Base-by-base conservation (phyloP, 2,113 vertebrate genomes). In the Cottus gobio region DNA sequence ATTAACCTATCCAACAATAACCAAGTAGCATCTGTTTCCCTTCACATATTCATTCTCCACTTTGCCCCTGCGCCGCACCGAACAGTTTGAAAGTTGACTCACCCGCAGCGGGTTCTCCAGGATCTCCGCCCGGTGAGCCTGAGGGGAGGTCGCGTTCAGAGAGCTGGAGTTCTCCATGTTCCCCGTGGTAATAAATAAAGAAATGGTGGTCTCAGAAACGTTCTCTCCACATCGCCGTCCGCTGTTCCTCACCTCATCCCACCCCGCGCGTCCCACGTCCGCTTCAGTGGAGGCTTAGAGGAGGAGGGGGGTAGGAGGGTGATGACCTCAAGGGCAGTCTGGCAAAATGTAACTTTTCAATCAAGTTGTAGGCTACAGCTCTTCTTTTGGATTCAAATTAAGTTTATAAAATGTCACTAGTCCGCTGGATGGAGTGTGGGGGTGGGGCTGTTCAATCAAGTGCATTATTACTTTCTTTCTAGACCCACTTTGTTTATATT, bases 71-170 rank as follows among this genome's bases (percentile, higher is more conserved):
- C n/a, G n/a, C 4, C 34, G 34, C 4, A 48, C 1, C 34, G 13
- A 22, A 64, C 36, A 64, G 16, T 5, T 3, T 12, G 10, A 39
- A 22, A 56, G 7, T 50, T 1, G 39, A 78, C 84, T 75, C 58
- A 93, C 92, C 90, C 57, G 88, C 1, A 94, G 80, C 1, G 92
- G 89, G 36, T 90, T 92, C 34, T 93, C 88, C 77, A 91, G 39
- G 48, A 89, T 58, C 34, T 91, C 87, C 0, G 75, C 74, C 12
- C 68, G 50, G 66, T 86, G 80, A 28, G 88, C 54, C 24, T 73
- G 28, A 34, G 79, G 20, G 1, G 67, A 18, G 66, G 39, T 86
- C 72, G 63, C 1, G 20, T 36, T 37, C 52, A 34, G 34, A 39
- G 18, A 54, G 67, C 76, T 91, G 39, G 58, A 73, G 67, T 91